Evolutionary conservation across 2,113 vertebrate genomes (phyloP).

Genomic region (Mustela nigripes): DNA sequence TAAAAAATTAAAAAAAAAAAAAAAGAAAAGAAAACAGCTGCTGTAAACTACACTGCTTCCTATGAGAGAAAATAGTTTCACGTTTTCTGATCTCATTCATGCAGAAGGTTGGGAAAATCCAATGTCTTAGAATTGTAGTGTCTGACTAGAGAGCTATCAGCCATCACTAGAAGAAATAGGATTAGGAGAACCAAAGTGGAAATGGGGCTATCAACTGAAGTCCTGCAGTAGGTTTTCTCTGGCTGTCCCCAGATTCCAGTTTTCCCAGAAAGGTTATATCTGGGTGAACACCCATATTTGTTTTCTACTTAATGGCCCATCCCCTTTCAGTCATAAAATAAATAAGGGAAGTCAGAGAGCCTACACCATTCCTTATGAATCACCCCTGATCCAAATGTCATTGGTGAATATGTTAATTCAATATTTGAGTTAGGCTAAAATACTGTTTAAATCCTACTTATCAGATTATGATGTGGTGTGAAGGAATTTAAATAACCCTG

Average conservation of each 20-base stretch:
- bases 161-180: neutral
- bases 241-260: neutral
- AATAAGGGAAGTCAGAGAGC: slow-evolving; percentile 62
- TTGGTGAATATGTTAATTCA: neutral
- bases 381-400: slow-evolving; percentile 62
- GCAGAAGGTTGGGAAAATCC: neutral
- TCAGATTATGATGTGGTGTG: neutral
- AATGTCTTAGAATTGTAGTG: neutral
- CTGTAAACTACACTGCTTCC: neutral
- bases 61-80: neutral
- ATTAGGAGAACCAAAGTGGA: neutral
- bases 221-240: neutral
- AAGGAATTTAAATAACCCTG: neutral
- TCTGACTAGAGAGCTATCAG: neutral
- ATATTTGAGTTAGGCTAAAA: slow-evolving; percentile 61
- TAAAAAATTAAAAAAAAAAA: too few relatives aligned
- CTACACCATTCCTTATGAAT: slow-evolving; percentile 61
- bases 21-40: neutral
- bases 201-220: neutral
- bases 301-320: slow-evolving; percentile 53
- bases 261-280: slow-evolving; percentile 47
- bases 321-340: slow-evolving; percentile 58
- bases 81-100: neutral
- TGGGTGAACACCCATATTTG: slow-evolving; percentile 24
- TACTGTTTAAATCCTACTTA: slow-evolving; percentile 40